phyloP scores from a whole-genome alignment of 2,888 invertebrate genomes.

The Baronia brevicornis region DNA sequence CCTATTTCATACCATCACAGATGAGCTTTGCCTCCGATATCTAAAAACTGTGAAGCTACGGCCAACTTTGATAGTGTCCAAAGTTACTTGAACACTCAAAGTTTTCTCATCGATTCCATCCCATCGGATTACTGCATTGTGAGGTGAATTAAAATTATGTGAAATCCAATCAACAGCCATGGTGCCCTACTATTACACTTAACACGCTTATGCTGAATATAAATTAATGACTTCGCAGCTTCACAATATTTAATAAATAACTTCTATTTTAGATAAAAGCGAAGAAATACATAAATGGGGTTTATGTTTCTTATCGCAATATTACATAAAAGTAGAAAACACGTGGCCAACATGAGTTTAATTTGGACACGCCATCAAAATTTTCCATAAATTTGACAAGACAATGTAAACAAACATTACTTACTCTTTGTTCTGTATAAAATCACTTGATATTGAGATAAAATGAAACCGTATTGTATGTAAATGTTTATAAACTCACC shows the following conservation, averaged over 20 bases:
- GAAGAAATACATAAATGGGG: constrained; percentile 23
- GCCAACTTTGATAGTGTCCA: constrained; percentile 20
- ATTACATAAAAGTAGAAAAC: constrained; percentile 16
- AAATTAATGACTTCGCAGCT: too few relatives aligned
- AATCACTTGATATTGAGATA: constrained; percentile 23
- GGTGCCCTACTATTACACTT: neutral
- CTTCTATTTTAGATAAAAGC: constrained; percentile 22
- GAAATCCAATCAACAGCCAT: neutral
- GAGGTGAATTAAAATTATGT: too few relatives aligned
- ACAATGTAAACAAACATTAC: constrained; percentile 18
- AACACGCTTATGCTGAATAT: too few relatives aligned
- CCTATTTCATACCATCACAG: constrained; percentile 70
- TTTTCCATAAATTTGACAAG: neutral
- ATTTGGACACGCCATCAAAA: constrained; percentile 4
- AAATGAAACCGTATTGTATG: constrained; percentile 23
- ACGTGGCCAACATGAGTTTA: too few relatives aligned
- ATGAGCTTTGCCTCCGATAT: constrained; percentile 63
- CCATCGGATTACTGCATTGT: too few relatives aligned
- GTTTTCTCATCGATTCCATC: too few relatives aligned
- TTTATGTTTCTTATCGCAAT: constrained; percentile 21
- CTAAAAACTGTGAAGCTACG: constrained; percentile 43
- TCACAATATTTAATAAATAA: constrained; percentile 19
- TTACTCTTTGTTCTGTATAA: constrained; percentile 25
- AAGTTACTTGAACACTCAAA: neutral
- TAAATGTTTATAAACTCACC: constrained; percentile 39